These are phyloP conservation scores for Leptestheria dahalacensis DNA, from an alignment of 1,140 invertebrate species.

Conservation along the genomic window DNA sequence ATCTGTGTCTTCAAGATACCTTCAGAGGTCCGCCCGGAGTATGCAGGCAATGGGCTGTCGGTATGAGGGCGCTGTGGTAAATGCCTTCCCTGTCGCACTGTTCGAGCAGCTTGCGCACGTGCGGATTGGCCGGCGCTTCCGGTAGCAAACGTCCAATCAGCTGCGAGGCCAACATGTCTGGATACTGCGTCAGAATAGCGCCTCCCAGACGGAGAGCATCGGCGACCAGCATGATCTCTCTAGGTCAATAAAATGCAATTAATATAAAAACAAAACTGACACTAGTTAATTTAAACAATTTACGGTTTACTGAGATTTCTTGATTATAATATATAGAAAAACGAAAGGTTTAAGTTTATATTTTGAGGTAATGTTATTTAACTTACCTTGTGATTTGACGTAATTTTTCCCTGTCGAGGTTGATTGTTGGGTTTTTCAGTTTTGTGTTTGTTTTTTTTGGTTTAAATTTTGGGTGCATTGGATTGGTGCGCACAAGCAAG, in stretches of 20 bases:
- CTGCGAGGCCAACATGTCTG: constrained; percentile 91
- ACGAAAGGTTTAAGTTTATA: no score
- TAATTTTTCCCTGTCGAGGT: no score
- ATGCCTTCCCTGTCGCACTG: constrained; percentile 80
- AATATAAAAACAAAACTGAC: no score
- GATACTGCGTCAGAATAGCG: constrained; percentile 73
- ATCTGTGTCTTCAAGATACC: no score
- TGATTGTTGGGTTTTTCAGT: no score
- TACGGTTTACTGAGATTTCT: no score
- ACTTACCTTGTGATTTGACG: no score
- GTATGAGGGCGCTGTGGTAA: constrained; percentile 74
- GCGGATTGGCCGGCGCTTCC: constrained; percentile 67
- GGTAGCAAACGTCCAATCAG: constrained; percentile 81
- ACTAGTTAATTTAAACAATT: neutral
- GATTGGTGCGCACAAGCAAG: neutral
- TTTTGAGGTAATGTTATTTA: no score
- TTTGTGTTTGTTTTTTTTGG: neutral
- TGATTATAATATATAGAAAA: no score
- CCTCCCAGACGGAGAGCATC: constrained; percentile 85
- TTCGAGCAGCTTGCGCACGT: constrained; percentile 67
- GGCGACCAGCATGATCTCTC: constrained; percentile 82
- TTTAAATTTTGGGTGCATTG: neutral
- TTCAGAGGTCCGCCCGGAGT: constrained; percentile 94
- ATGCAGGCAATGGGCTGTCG: constrained; percentile 86
- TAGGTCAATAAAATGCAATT: neutral